Percentiles rank a stretch among this genome's conserved stretches.
Conservation (phyloP, 2,113 vertebrate species). For the Myotis brandtii region DNA sequence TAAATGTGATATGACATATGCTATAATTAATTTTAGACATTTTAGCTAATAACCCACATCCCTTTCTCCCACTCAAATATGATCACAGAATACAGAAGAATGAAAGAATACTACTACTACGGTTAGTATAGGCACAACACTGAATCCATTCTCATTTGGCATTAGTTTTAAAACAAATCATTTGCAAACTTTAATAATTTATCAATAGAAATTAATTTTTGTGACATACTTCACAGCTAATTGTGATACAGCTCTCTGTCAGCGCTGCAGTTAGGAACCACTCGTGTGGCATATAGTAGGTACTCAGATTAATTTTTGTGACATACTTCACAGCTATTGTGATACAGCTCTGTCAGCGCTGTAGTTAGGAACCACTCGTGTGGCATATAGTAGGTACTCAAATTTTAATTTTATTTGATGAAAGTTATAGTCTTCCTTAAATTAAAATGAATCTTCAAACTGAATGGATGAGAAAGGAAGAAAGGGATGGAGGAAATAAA, state of each 20-base stretch:
- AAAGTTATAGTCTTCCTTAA: neutral
- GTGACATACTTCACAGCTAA: neutral
- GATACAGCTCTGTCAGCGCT: neutral
- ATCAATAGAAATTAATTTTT: constrained; percentile 35
- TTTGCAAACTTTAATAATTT: neutral
- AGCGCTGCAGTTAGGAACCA: neutral
- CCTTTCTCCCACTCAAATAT: constrained; percentile 21
- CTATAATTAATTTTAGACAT: neutral
- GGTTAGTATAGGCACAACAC: neutral
- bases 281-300: neutral
- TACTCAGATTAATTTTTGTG: constrained; percentile 11
- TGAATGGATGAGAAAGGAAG: neutral
- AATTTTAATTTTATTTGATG: constrained; percentile 44
- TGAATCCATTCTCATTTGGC: neutral
- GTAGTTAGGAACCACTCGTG: neutral
- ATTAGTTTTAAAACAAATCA: constrained; percentile 1
- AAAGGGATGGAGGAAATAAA: neutral
- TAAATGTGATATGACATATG: neutral
- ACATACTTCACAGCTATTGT: neutral
- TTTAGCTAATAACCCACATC: neutral
- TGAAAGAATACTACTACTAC: no score
- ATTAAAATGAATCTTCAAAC: neutral
- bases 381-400: neutral
- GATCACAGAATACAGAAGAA: neutral
- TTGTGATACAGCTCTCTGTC: neutral